A percentile compares a stretch with the other conserved stretches of the same genome.
Conservation (phyloP, 2,113 vertebrate genomes). For the Heterocephalus glaber region DNA sequence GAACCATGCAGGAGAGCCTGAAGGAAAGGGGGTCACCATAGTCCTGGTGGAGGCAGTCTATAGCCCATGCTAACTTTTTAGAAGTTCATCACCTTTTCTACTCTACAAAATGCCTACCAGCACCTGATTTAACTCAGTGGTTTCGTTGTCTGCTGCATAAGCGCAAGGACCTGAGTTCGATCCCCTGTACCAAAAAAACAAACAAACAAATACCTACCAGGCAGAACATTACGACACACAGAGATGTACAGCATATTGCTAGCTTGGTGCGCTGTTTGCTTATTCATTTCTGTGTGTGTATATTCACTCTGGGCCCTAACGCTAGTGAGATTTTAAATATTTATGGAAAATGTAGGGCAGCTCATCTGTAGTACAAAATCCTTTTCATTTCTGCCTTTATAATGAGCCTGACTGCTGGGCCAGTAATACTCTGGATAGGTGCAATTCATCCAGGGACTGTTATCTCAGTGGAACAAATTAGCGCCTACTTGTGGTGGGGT, state of each 20-base stretch:
- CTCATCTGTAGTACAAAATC: not conserved
- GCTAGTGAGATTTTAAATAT: not conserved
- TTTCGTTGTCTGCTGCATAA: too few relatives aligned
- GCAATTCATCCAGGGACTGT: not conserved
- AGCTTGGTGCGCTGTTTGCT: not conserved
- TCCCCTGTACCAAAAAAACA: too few relatives aligned
- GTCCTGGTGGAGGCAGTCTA: not conserved
- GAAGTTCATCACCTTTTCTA: not conserved
- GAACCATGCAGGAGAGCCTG: not conserved
- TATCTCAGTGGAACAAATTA: not conserved
- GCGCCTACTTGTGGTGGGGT: too few relatives aligned
- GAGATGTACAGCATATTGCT: accelerated
- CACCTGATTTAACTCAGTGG: too few relatives aligned
- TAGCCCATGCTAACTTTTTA: not conserved
- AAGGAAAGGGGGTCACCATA: too few relatives aligned
- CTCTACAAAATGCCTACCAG: too few relatives aligned
- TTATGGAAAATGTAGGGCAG: not conserved
- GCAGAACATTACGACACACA: accelerated
- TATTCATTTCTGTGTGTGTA: not conserved
- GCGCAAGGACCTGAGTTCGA: too few relatives aligned
- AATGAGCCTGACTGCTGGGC: not conserved
- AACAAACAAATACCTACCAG: accelerated
- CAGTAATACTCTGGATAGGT: accelerated
- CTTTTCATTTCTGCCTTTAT: not conserved
- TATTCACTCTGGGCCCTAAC: not conserved